Evolutionary conservation across 1,140 invertebrate genomes (phyloP).

Genomic region (Hyles euphorbiae): DNA sequence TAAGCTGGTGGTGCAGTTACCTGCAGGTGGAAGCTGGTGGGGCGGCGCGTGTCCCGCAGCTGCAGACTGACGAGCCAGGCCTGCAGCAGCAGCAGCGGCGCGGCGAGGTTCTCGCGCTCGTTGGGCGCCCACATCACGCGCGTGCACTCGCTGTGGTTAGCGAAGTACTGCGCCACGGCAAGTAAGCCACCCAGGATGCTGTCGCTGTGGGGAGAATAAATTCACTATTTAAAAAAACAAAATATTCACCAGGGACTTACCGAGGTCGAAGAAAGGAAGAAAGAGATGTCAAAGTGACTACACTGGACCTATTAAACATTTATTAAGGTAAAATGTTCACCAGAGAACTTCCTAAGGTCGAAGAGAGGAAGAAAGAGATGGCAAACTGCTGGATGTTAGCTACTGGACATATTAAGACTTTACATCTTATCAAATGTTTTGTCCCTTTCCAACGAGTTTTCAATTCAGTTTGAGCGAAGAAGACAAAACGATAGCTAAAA

Average conservation of each 20-base stretch:
- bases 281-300: no score
- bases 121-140: slow-evolving; percentile 91
- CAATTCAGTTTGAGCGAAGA: no score
- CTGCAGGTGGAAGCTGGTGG: slow-evolving; percentile 36
- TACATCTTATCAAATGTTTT: no score
- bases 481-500: no score
- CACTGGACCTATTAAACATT: no score
- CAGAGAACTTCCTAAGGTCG: no score
- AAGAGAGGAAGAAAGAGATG: no score
- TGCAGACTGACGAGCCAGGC: slow-evolving; percentile 67
- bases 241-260: neutral
- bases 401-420: no score
- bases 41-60: slow-evolving; percentile 30
- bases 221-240: neutral
- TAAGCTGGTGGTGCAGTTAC: slow-evolving; percentile 15
- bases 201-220: slow-evolving; percentile 63
- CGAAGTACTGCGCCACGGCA: slow-evolving; percentile 82
- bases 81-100: slow-evolving; percentile 79
- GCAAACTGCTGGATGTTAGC: no score
- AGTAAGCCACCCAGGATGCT: slow-evolving; percentile 83
- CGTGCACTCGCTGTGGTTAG: slow-evolving; percentile 87
- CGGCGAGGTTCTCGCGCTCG: slow-evolving; percentile 88
- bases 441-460: no score
- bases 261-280: no score
- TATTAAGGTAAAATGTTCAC: no score